Evolutionary conservation across 2,113 vertebrate species (phyloP).

Genomic region (Sialia sialis): DNA sequence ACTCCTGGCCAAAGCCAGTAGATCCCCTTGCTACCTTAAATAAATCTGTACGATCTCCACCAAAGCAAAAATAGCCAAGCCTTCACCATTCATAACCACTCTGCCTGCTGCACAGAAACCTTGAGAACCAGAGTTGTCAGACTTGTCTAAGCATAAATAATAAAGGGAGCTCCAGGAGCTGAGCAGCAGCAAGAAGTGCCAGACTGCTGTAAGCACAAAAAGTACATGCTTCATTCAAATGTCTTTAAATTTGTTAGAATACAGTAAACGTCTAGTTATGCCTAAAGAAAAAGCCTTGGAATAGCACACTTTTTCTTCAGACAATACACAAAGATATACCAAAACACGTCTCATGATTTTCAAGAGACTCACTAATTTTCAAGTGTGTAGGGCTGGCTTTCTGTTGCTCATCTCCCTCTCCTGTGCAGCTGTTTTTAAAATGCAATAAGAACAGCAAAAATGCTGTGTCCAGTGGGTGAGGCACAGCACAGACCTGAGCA

Average conservation of each 20-base stretch:
- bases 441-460: neutral
- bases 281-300: neutral
- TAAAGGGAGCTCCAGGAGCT: neutral
- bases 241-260: neutral
- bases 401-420: neutral
- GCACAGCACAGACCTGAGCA: neutral
- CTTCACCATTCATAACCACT: neutral
- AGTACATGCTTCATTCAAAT: neutral
- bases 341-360: neutral
- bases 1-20: neutral
- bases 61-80: neutral
- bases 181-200: neutral
- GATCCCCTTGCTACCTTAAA: neutral
- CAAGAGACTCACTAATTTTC: neutral
- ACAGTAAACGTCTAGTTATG: neutral
- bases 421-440: neutral
- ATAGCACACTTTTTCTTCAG: neutral
- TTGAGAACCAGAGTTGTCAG: neutral
- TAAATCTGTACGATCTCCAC: neutral
- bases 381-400: neutral
- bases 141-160: neutral
- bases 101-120: neutral
- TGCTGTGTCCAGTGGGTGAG: neutral
- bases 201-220: neutral
- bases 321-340: neutral